Evolutionary conservation across 2,888 invertebrate species (phyloP).

Genomic region (Eledona agricola): DNA sequence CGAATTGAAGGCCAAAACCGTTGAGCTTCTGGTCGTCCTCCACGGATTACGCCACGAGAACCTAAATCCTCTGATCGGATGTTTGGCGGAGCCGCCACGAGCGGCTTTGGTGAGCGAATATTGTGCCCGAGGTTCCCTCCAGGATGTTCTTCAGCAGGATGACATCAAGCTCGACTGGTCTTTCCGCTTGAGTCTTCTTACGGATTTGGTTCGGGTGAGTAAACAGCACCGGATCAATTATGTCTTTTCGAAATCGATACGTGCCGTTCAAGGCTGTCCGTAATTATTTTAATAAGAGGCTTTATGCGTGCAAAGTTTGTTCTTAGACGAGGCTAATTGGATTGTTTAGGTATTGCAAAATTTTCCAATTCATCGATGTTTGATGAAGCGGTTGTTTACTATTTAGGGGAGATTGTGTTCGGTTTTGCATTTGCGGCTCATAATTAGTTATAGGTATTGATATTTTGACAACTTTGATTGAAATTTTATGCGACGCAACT

Average conservation of each 20-base stretch:
- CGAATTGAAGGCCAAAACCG: constrained; percentile 82
- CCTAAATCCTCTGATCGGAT: constrained; percentile 88
- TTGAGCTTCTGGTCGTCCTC: constrained; percentile 79
- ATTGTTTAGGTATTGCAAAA: too few relatives aligned
- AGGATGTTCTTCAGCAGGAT: constrained; percentile 87
- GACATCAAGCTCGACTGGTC: constrained; percentile 96
- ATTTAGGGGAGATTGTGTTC: too few relatives aligned
- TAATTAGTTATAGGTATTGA: background rate
- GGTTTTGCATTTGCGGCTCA: background rate
- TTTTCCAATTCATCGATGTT: too few relatives aligned
- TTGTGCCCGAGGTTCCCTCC: constrained; percentile 87
- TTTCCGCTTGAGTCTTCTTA: constrained; percentile 90
- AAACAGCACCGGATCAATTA: too few relatives aligned
- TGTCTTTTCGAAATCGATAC: too few relatives aligned
- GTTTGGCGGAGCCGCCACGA: constrained; percentile 78
- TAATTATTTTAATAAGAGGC: too few relatives aligned
- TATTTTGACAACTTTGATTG: background rate
- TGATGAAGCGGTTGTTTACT: too few relatives aligned
- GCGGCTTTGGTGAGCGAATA: constrained; percentile 88
- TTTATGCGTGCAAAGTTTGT: too few relatives aligned
- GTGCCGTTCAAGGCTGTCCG: too few relatives aligned
- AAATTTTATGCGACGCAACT: constrained; percentile 1
- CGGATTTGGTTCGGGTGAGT: constrained; percentile 86
- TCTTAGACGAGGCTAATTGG: too few relatives aligned
- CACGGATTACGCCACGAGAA: constrained; percentile 92